Base-by-base conservation (phyloP, 2,888 invertebrate species). In the Tenthredo mesomela region DNA sequence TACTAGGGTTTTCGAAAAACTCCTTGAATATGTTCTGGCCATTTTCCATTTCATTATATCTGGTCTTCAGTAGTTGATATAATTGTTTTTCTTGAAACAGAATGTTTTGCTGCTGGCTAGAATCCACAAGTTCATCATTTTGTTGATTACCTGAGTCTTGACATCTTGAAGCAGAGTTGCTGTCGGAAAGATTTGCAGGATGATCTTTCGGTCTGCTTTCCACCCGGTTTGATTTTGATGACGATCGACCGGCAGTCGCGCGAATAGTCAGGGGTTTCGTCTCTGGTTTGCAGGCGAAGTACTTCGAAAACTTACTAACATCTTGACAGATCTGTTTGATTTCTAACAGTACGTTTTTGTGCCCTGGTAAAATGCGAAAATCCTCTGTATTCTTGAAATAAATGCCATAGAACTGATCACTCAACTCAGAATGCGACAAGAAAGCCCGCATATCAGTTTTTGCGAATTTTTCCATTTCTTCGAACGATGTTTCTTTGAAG, bases 271-370 rank as follows among this genome's bases (percentile, higher is more conserved):
- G 43, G 43, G 21, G 43, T 37, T 73, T 40, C 40, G 0, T 21
- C 73, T n/a, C 37, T n/a, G 7, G 73, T 21, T 73, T 73, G 40
- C 4, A 67, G 6, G 21, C 29, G 21, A 73, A 73, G 73, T 43
- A 12, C 73, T 73, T 40, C 73, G 73, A 73, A 21, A 73, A 40
- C 40, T 37, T 73, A 73, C 40, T 73, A 10, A 12, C 43, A 73
- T 73, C 73, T 73, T 73, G 73, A 21, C 43, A 73, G 43, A 73
- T 73, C 37, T 75, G 47, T 75, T 75, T 75, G 7, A 50, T 50
- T 47, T 75, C 75, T 33, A 73, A 43, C 21, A 75, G 33, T 75
- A 75, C 75, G 75, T 75, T 21, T 75, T 75, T 75, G 25, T 50
- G 47, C 18, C 50, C 75, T 47, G 25, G 75, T 75, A 29, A 18